phyloP scores from a whole-genome alignment of 2,797 vertebrate species.

The Orestias chungarensis region DNA sequence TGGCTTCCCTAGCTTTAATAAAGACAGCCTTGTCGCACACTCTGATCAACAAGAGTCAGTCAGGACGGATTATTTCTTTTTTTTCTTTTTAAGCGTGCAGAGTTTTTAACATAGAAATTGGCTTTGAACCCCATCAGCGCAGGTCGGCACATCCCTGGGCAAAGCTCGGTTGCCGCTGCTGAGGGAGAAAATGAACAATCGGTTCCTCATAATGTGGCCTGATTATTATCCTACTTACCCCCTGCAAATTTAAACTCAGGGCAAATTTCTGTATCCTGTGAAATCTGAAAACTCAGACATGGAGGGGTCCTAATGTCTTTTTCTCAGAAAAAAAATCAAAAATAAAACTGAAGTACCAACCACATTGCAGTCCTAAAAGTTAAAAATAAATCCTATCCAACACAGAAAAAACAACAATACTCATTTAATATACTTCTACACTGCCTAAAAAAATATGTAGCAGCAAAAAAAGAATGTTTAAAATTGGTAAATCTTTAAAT shows the following conservation, averaged over 20 bases:
- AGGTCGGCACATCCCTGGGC: conserved; percentile 84
- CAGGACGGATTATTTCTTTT: conserved; percentile 75
- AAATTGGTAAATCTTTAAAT: not conserved
- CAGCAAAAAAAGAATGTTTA: not conserved
- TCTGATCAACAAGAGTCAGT: conserved; percentile 76
- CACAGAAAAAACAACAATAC: conserved; percentile 22
- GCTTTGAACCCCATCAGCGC: conserved; percentile 87
- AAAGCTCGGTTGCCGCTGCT: conserved; percentile 78
- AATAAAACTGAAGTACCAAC: conserved; percentile 50
- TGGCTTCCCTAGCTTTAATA: conserved; percentile 58
- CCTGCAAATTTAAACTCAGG: conserved; percentile 78
- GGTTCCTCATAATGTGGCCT: conserved; percentile 85
- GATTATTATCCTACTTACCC: conserved; percentile 85
- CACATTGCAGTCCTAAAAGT: conserved; percentile 49
- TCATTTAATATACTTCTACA: conserved; percentile 1
- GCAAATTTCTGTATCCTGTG: conserved; percentile 71
- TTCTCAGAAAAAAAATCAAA: conserved; percentile 30
- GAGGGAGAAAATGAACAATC: conserved; percentile 86
- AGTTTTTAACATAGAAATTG: conserved; percentile 90
- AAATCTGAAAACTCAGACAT: conserved; percentile 68
- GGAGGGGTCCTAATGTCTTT: conserved; percentile 48
- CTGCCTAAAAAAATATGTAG: not conserved
- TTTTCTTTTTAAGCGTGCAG: conserved; percentile 71
- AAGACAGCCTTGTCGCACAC: conserved; percentile 74
- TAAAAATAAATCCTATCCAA: conserved; percentile 12